Conservation (phyloP, 2,113 vertebrate genomes). For the Oriolus oriolus region DNA sequence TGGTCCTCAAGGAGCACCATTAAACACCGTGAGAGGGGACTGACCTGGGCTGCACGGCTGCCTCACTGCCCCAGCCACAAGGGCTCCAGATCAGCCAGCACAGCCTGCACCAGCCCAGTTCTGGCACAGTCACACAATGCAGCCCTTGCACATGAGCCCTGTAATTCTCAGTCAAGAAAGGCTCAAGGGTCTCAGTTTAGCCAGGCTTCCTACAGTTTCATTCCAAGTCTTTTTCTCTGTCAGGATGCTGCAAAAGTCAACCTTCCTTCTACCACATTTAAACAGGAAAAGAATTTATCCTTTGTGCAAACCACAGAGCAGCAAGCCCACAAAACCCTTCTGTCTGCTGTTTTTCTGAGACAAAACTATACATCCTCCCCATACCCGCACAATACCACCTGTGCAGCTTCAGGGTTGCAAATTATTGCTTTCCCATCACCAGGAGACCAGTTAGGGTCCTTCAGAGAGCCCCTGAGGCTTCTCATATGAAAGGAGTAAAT, state of each 20-base stretch:
- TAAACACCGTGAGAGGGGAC: fast-evolving
- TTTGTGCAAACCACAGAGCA: background rate
- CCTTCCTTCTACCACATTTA: background rate
- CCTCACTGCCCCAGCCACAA: fast-evolving
- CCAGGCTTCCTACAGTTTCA: background rate
- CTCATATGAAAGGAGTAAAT: background rate
- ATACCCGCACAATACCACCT: background rate
- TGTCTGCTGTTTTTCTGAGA: background rate
- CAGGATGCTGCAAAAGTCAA: background rate
- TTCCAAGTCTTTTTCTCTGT: background rate
- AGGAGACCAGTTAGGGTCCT: background rate
- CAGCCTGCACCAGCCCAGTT: background rate
- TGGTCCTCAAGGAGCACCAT: background rate
- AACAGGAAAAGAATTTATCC: background rate
- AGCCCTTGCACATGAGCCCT: background rate
- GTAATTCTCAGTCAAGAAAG: background rate
- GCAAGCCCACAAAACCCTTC: background rate
- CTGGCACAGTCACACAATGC: background rate
- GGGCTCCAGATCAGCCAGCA: background rate
- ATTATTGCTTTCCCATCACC: background rate
- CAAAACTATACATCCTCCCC: background rate
- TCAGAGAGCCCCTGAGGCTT: background rate
- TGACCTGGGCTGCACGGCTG: fast-evolving
- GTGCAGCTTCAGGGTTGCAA: background rate
- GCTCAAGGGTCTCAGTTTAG: background rate